Evolutionary conservation across 2,888 invertebrate genomes (phyloP), one percentile per base, ranked within the genome.

Genomic region (Conops quadrifasciatus): DNA sequence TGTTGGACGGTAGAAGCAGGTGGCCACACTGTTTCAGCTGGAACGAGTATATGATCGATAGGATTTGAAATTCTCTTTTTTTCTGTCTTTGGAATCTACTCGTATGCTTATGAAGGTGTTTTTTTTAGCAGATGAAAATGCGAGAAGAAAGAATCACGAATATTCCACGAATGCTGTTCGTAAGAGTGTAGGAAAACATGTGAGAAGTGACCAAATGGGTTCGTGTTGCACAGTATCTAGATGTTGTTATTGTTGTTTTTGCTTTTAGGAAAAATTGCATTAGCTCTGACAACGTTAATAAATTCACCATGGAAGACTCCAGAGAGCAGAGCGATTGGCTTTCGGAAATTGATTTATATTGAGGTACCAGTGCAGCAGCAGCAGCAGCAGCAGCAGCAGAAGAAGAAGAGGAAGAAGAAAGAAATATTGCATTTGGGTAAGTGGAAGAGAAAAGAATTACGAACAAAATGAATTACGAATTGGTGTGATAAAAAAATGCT

Each of bases 11-110:
- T n/a, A 28, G n/a, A 28, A 58, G 53, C 43, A 2, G 26, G 2
- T 28, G 45, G 58, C 26, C 36, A 43, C n/a, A 9, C 15, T 5
- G 13, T 24, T 28, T 13, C 16, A 58, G 62, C 45, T 59, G 49
- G 51, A 65, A 67, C 30, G 62, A 43, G 49, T 75, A 75, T 76
- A 75, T 77, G 74, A 77, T 76, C 75, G 75, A 74, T 77, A 71
- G 73, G 69, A 73, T 64, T 16, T 67, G 58, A 59, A 70, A 65
- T 68, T 68, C 59, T 63, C 69, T 71, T 24, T 53, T 65, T 30
- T 26, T 65, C 16, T 28, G 21, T 43, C 24, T 24, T 21, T 43
- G 21, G 24, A 58, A 58, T 58, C 26, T 13, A 9, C 9, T 36
- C 36, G 36, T 9, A 58, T 28, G 58, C 58, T 58, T 58, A 28